Base-by-base conservation (phyloP, 1,140 invertebrate genomes). In the Dermatophagoides farinae region DNA sequence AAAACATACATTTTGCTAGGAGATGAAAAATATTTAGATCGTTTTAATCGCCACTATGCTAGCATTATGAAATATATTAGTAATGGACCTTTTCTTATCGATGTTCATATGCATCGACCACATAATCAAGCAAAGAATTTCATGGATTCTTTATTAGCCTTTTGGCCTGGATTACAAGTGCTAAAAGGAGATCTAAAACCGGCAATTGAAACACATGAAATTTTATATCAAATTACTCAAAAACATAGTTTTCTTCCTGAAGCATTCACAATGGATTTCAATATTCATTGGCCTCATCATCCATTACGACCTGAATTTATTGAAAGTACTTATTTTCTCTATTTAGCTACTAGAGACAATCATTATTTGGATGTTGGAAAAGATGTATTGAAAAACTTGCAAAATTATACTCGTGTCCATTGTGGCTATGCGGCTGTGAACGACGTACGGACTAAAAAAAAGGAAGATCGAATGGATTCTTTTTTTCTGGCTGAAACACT, bases 41-140 rank as follows among this genome's bases (percentile, higher is more conserved):
- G 91, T 61, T 97, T 97, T 71, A 93, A 93, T 20, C 70, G 80
- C 69, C 93, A 98, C 75, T 97, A 98, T 74, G 82, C 84, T 66
- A 90, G 91, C n/a, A 81, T 98, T 46, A 97, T 96, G 90, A 93
- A 95, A 70, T 97, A 97, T 70, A 82, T 98, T 40, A 65, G 65
- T 44, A 85, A 95, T 71, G 91, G 91, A 12, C 91, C 91, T 6
- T 81, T 97, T 76, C 76, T 97, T 66, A 72, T 97, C 43, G 93
- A 97, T 71, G 93, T 98, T n/a, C 88, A 97, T 66, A 97, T 97
- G 93, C 92, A 97, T 71, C 67, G 88, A 68, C 93, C 93, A 1
- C 85, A 88, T 67, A 84, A 87, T n/a, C 89, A 88, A 70, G 87
- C 91, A 0, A 80, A 88, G 63, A 90, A 93, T 73, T 97, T 93